Conservation (phyloP, 1,140 invertebrate genomes). For the Ruditapes philippinarum region DNA sequence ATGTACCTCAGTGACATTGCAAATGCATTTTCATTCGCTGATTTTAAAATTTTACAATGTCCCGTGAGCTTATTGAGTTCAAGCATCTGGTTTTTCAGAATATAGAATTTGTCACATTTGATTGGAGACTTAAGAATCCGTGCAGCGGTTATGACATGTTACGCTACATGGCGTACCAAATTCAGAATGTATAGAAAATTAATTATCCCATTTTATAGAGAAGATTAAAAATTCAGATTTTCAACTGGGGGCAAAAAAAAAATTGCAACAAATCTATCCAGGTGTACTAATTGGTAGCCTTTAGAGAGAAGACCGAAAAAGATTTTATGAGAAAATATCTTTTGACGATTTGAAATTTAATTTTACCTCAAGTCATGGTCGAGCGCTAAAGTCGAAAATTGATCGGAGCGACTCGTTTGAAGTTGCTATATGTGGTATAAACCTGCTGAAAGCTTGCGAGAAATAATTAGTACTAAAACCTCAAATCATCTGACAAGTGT, state of each 20-base stretch:
- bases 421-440: background rate
- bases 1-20: too few relatives aligned
- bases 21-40: too few relatives aligned
- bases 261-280: background rate
- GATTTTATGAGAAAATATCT: background rate
- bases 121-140: too few relatives aligned
- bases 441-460: background rate
- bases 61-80: too few relatives aligned
- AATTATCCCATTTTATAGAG: background rate
- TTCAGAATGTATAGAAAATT: background rate
- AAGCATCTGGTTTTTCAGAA: too few relatives aligned
- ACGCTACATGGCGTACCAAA: background rate
- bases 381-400: background rate
- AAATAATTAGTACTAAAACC: background rate
- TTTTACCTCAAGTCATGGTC: conserved; percentile 1
- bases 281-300: background rate
- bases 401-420: background rate
- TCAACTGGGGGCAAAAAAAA: background rate
- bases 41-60: too few relatives aligned
- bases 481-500: background rate
- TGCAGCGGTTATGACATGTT: background rate
- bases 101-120: too few relatives aligned
- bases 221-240: background rate
- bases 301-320: background rate
- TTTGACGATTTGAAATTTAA: background rate